Evolutionary conservation across 2,113 vertebrate genomes (phyloP).

Genomic region (Paramormyrops kingsleyae): DNA sequence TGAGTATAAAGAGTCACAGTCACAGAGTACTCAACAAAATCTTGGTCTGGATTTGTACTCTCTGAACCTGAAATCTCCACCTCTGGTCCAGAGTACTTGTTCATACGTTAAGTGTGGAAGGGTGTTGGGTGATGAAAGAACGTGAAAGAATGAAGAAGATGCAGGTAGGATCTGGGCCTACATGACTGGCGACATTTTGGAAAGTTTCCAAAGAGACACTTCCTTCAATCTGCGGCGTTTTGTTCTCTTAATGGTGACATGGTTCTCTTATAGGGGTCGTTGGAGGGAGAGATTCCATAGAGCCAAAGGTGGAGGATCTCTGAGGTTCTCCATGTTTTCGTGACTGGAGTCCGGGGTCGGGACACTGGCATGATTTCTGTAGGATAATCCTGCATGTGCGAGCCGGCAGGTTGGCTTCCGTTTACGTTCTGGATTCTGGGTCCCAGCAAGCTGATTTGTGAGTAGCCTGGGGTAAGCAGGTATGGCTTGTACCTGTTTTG

Average conservation of each 20-base stretch:
- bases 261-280: not conserved
- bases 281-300: not conserved
- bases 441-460: not conserved
- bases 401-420: no score
- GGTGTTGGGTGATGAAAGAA: not conserved
- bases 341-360: not conserved
- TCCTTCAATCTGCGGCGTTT: not conserved
- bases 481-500: not conserved
- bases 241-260: not conserved
- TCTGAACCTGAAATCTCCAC: no score
- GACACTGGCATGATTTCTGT: not conserved
- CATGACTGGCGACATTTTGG: not conserved
- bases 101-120: not conserved
- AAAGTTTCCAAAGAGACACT: not conserved
- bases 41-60: no score
- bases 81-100: not conserved
- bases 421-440: not conserved
- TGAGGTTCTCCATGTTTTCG: not conserved
- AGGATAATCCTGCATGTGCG: not conserved
- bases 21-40: no score
- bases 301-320: not conserved
- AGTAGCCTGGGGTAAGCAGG: not conserved
- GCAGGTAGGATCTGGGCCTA: not conserved
- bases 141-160: not conserved
- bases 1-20: no score